Evolutionary conservation across 2,113 vertebrate species (phyloP), one percentile per base, ranked within the genome.

Genomic region (Ameiurus melas): DNA sequence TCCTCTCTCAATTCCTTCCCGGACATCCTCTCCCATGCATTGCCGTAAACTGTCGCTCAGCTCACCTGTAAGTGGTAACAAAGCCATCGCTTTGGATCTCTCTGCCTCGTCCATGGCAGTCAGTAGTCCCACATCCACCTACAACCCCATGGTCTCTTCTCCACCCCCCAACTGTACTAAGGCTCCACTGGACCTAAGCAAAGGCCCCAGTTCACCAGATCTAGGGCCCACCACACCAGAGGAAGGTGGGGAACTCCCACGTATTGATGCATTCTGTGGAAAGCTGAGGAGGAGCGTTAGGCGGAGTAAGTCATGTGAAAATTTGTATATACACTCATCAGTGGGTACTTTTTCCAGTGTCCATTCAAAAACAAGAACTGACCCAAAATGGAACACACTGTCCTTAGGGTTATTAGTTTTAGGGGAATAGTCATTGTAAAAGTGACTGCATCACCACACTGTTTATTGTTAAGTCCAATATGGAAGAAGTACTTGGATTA

Each of bases 41-140:
- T 94, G 95, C 55, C 96, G 98, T 70, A 99, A 99, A 88, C 94
- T 98, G 36, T 99, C 98, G 0, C 94, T 99, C 93, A 98, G 95
- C 25, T 98, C 97, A 2, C 97, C 97, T 0, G 78, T 97, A 79
- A 94, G 96, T 86, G 94, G 68, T 0, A 70, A 93, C 39, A 97
- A 96, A 92, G 93, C 93, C 0, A 97, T 96, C 0, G 96, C 94
- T 0, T 68, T 97, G 85, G 97, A 99, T 92, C 95, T 98, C 77
- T 97, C 96, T 2, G 17, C 92, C 3, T 91, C 92, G 0, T 91
- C 95, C 0, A 96, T 97, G 0, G 93, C 93, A 0, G 95, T 95
- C 43, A 95, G 94, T 94, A 97, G 96, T 58, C 97, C 97, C n/a
- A 97, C 97, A 64, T 96, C 96, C 58, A 89, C 87, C 66, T 95